Conservation (phyloP, 2,888 invertebrate genomes). For the Tetranychus piercei region DNA sequence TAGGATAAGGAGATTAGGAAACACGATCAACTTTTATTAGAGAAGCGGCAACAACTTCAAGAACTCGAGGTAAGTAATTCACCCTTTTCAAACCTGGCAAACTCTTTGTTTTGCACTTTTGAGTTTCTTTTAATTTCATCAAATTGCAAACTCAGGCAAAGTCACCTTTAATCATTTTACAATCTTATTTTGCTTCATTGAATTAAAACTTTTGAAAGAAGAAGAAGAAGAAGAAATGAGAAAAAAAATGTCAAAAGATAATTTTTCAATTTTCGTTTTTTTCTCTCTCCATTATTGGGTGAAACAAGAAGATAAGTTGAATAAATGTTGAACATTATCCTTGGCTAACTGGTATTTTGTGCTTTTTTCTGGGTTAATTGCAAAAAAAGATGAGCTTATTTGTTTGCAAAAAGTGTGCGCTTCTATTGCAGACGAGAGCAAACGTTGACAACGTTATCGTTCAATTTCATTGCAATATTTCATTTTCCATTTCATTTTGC, state of each 20-base stretch:
- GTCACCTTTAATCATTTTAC: too few relatives aligned
- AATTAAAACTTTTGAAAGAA: too few relatives aligned
- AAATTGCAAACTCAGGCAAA: too few relatives aligned
- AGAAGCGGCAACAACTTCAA: neutral
- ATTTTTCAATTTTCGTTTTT: neutral
- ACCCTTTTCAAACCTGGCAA: too few relatives aligned
- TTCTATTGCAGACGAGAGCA: too few relatives aligned
- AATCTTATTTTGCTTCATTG: too few relatives aligned
- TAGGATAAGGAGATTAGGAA: neutral
- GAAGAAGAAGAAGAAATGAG: too few relatives aligned
- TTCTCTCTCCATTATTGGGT: neutral
- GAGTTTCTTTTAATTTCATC: too few relatives aligned
- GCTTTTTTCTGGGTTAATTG: neutral
- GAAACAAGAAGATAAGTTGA: neutral
- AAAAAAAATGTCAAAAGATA: neutral
- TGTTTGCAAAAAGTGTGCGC: too few relatives aligned
- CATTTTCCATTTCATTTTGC: neutral
- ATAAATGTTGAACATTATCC: neutral
- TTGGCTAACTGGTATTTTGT: neutral
- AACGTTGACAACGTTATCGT: neutral
- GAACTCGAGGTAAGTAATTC: neutral
- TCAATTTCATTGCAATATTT: neutral
- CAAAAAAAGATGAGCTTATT: neutral
- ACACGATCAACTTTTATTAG: neutral
- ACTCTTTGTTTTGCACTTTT: too few relatives aligned